phyloP scores from a whole-genome alignment of 1,140 invertebrate genomes.

The Hetaerina americana region DNA sequence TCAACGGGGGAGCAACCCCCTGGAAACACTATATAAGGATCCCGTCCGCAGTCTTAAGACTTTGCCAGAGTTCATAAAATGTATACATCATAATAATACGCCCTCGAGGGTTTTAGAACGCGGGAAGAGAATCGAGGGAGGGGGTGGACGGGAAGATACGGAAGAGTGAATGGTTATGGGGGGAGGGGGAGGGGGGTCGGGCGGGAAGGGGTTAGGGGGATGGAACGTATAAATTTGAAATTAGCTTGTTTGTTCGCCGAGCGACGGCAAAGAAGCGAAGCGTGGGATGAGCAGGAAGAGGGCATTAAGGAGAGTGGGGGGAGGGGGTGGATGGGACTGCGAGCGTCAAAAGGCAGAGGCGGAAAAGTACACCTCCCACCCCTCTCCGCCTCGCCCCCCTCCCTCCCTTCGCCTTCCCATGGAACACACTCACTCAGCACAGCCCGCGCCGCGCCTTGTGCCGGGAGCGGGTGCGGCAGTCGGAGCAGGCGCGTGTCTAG shows the following conservation, averaged over 20 bases:
- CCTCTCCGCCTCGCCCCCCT: no score
- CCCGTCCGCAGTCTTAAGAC: not conserved
- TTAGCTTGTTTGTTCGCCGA: conserved; percentile 14
- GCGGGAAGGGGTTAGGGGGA: not conserved
- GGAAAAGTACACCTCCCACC: no score
- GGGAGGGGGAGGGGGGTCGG: not conserved
- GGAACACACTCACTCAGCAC: no score
- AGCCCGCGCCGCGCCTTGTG: no score
- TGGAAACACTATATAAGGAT: no score
- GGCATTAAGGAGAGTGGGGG: not conserved
- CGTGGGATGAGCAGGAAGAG: not conserved
- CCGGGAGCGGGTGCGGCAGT: no score
- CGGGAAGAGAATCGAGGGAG: not conserved
- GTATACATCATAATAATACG: conserved; percentile 16
- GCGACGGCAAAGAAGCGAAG: not conserved
- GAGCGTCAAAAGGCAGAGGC: no score
- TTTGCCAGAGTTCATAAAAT: conserved; percentile 12
- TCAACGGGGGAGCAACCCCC: no score
- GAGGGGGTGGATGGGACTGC: no score
- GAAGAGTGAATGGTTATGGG: no score
- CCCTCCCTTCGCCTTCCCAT: no score
- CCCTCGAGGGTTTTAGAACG: not conserved
- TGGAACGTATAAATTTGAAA: conserved; percentile 8
- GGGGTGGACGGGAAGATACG: not conserved
- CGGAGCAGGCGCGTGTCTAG: no score